Evolutionary conservation across 2,888 invertebrate species (phyloP).

Genomic region (Drosophila pseudotakahashii): DNA sequence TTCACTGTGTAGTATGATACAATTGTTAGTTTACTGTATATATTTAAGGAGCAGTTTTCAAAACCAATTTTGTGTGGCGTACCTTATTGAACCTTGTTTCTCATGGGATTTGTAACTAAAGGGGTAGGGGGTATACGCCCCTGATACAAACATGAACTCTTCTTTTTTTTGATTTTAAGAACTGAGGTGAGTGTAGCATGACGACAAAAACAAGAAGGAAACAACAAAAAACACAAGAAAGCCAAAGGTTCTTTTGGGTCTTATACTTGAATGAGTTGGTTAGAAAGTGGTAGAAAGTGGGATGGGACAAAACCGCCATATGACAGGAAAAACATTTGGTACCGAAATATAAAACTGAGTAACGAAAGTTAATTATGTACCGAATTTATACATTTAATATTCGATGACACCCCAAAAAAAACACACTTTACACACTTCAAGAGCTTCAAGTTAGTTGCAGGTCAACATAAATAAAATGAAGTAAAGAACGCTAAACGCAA

Average conservation of each 20-base stretch:
- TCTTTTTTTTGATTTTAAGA: background rate
- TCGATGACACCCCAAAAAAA: background rate
- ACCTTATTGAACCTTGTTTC: too few relatives aligned
- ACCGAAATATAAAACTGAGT: too few relatives aligned
- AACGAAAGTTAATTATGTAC: too few relatives aligned
- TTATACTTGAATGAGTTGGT: constrained; percentile 49
- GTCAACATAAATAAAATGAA: background rate
- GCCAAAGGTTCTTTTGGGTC: constrained; percentile 37
- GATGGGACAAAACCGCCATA: too few relatives aligned
- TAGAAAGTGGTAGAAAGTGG: background rate
- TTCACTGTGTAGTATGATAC: too few relatives aligned
- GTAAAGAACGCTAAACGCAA: background rate
- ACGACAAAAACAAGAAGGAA: background rate
- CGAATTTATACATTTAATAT: too few relatives aligned
- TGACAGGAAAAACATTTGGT: background rate
- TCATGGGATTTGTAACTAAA: too few relatives aligned
- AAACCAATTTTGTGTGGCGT: too few relatives aligned
- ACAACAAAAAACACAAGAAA: background rate
- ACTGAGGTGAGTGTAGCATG: constrained; percentile 1
- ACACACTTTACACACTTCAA: background rate
- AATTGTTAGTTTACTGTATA: too few relatives aligned
- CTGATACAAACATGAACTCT: too few relatives aligned
- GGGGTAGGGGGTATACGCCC: too few relatives aligned
- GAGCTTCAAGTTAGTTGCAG: background rate
- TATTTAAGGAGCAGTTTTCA: too few relatives aligned